phyloP scores from a whole-genome alignment of 2,888 invertebrate genomes.

The Napeogenes inachia region DNA sequence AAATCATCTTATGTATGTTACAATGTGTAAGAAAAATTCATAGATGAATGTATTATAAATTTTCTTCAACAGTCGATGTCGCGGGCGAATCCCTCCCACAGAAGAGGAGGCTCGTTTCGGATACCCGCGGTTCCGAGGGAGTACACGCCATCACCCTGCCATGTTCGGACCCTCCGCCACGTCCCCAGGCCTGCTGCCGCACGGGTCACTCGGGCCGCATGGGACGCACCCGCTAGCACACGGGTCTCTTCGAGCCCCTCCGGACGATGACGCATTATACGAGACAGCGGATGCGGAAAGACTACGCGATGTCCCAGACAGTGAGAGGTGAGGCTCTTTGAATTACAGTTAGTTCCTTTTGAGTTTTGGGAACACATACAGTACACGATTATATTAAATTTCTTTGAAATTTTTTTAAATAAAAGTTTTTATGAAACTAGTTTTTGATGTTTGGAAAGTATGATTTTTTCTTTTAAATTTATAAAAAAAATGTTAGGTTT shows the following conservation, averaged over 20 bases:
- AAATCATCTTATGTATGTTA: too few species aligned
- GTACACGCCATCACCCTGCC: constrained; percentile 56
- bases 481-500: too few species aligned
- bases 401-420: not conserved
- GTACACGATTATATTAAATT: not conserved
- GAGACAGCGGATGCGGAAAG: constrained; percentile 89
- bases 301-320: constrained; percentile 87
- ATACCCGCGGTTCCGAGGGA: constrained; percentile 81
- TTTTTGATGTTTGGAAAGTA: too few species aligned
- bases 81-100: constrained; percentile 56
- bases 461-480: too few species aligned
- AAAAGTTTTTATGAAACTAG: not conserved
- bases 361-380: not conserved
- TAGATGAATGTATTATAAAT: not conserved
- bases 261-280: constrained; percentile 91
- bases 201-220: constrained; percentile 61
- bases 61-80: constrained; percentile 77
- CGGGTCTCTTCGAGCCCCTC: constrained; percentile 60
- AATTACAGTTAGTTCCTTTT: not conserved
- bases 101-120: constrained; percentile 86
- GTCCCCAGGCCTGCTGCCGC: constrained; percentile 55
- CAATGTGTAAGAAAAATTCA: too few species aligned
- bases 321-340: constrained; percentile 86
- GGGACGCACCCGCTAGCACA: constrained; percentile 59
- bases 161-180: constrained; percentile 48